These are phyloP conservation scores for western clawed frog (Xenopus tropicalis) DNA, from an alignment of 2,113 vertebrate species.

Conservation along the genomic window DNA sequence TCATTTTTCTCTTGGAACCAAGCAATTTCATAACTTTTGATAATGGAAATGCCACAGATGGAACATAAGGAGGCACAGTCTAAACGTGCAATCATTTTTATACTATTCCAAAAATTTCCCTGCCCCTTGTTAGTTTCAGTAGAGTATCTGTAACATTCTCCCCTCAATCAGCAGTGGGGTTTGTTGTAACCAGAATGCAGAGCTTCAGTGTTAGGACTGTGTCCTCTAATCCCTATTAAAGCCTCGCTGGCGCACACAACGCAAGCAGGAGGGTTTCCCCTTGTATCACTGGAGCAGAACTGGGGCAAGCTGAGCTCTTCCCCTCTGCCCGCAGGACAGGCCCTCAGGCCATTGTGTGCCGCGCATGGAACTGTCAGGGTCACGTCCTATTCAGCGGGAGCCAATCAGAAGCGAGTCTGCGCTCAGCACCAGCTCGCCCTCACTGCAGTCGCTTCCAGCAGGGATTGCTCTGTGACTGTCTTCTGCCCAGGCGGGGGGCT, in stretches of 20 bases:
- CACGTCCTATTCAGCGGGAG: slow-evolving; percentile 28
- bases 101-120: no score
- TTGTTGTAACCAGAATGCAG: no score
- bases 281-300: slow-evolving; percentile 4
- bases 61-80: no score
- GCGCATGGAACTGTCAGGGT: slow-evolving; percentile 23
- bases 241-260: not conserved
- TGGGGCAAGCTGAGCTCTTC: not conserved
- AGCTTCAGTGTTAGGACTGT: no score
- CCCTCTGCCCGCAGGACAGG: not conserved
- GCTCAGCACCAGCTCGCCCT: slow-evolving; percentile 29
- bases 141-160: no score
- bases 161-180: no score
- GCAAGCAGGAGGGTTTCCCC: not conserved
- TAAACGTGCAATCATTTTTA: no score
- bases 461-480: slow-evolving; percentile 31
- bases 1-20: no score
- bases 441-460: slow-evolving; percentile 27
- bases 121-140: no score
- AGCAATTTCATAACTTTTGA: no score
- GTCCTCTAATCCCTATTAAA: not conserved
- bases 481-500: slow-evolving; percentile 26
- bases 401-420: slow-evolving; percentile 12
- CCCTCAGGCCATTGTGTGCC: slow-evolving; percentile 10
- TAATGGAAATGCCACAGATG: no score